A percentile compares a stretch with the other conserved stretches of the same genome.
Evolutionary conservation across 2,113 vertebrate species (phyloP).

Genomic region (Paramisgurnus dabryanus): DNA sequence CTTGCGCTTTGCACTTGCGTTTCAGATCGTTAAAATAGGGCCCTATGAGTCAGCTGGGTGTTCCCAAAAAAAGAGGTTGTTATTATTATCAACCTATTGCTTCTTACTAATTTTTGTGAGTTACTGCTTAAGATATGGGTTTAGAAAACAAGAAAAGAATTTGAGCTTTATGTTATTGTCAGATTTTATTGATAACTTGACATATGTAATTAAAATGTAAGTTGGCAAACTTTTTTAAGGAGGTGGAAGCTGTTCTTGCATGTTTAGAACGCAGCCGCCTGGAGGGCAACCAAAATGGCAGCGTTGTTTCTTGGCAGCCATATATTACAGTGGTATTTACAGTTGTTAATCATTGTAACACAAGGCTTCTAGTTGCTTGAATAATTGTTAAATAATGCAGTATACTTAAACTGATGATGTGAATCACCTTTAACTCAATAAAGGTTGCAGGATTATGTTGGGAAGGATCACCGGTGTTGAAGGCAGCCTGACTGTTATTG

Average conservation of each 20-base stretch:
- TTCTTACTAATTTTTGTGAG: too few relatives aligned
- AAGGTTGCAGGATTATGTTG: neutral
- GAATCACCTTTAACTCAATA: neutral
- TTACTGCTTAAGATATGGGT: too few relatives aligned
- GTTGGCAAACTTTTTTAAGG: neutral
- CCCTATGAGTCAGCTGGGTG: too few relatives aligned
- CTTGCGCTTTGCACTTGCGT: too few relatives aligned
- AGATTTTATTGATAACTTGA: neutral
- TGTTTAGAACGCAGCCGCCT: too few relatives aligned
- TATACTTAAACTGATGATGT: neutral
- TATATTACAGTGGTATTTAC: neutral
- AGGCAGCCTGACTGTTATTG: constrained; percentile 47
- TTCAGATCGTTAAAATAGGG: too few relatives aligned
- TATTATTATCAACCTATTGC: too few relatives aligned
- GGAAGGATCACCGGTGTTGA: constrained; percentile 36
- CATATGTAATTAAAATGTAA: neutral
- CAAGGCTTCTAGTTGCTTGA: neutral
- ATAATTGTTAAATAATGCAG: too few relatives aligned
- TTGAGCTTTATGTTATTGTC: neutral
- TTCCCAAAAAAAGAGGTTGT: too few relatives aligned
- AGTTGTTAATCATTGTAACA: neutral
- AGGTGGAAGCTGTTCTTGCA: too few relatives aligned
- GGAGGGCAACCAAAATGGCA: neutral
- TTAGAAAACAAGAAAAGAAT: too few relatives aligned
- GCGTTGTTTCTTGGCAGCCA: neutral